These are phyloP conservation scores for Hassar affinis DNA, from an alignment of 2,113 vertebrate genomes.

Conservation along the genomic window DNA sequence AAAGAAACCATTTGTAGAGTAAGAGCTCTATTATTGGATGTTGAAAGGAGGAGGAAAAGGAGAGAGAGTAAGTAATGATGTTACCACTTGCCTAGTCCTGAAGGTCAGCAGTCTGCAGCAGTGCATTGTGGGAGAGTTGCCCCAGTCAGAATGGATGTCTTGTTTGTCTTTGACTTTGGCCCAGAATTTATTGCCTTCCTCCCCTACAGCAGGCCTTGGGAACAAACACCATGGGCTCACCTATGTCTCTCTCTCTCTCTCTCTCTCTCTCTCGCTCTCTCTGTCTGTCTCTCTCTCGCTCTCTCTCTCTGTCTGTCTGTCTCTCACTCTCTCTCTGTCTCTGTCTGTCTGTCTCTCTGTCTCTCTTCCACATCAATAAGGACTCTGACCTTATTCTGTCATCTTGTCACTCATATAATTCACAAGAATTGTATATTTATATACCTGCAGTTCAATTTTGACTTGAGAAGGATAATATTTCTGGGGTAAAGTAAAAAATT, in stretches of 20 bases:
- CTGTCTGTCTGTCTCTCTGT: too few species aligned
- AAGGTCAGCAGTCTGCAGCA: slow-evolving; percentile 69
- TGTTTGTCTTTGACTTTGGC: slow-evolving; percentile 70
- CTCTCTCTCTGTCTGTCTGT: not conserved
- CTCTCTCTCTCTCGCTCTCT: not conserved
- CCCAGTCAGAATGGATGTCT: slow-evolving; percentile 63
- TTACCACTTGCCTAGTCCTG: slow-evolving; percentile 62
- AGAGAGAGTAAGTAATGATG: slow-evolving; percentile 65
- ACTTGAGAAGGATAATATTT: slow-evolving; percentile 2
- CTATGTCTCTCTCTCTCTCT: slow-evolving; percentile 9
- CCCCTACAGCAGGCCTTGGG: slow-evolving; percentile 45
- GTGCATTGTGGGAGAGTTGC: slow-evolving; percentile 70
- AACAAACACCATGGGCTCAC: slow-evolving; percentile 19
- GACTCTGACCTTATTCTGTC: slow-evolving; percentile 37
- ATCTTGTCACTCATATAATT: slow-evolving; percentile 34
- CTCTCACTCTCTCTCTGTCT: slow-evolving; percentile 5
- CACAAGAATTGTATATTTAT: slow-evolving; percentile 1
- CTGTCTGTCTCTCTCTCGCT: not conserved
- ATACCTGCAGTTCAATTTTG: not conserved
- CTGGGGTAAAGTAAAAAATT: not conserved
- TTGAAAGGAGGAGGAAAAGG: slow-evolving; percentile 41
- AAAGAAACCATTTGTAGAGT: slow-evolving; percentile 35
- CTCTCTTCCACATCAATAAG: slow-evolving; percentile 12
- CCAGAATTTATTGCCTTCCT: slow-evolving; percentile 63
- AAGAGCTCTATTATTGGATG: slow-evolving; percentile 63